A percentile compares a stretch with the other conserved stretches of the same genome.
Evolutionary conservation across 23 tunicate species (phyloP).

Genomic region (Diplosoma virens): DNA sequence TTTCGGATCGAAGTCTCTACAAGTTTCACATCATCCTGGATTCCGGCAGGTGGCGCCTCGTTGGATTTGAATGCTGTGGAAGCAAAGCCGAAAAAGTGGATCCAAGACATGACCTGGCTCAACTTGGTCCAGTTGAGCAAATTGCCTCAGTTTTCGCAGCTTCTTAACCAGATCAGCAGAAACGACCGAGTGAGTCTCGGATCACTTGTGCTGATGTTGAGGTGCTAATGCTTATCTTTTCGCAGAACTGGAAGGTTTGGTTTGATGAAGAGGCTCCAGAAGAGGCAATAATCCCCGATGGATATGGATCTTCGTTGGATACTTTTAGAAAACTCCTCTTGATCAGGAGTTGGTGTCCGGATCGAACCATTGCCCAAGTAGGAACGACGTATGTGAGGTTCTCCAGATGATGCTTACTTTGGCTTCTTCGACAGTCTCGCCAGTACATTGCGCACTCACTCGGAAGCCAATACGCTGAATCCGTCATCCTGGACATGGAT

Average conservation of each 20-base stretch:
- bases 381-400: not conserved
- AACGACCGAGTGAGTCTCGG: slow-evolving; percentile 63
- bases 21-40: too few species aligned
- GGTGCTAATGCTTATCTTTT: not conserved
- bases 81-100: slow-evolving; percentile 91
- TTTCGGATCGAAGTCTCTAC: not conserved
- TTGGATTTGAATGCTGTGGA: slow-evolving; percentile 84
- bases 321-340: slow-evolving; percentile 68
- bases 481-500: slow-evolving; percentile 89
- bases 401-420: not conserved
- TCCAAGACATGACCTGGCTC: slow-evolving; percentile 88
- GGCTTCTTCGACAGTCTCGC: slow-evolving; percentile 27
- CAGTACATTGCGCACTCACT: slow-evolving; percentile 77
- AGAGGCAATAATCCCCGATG: slow-evolving; percentile 82
- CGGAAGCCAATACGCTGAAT: slow-evolving; percentile 72
- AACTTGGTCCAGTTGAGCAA: slow-evolving; percentile 76
- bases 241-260: slow-evolving; percentile 85
- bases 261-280: slow-evolving; percentile 88
- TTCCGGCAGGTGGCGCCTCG: slow-evolving; percentile 85
- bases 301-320: slow-evolving; percentile 70
- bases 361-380: slow-evolving; percentile 83
- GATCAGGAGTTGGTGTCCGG: slow-evolving; percentile 87
- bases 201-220: not conserved
- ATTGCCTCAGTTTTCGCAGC: slow-evolving; percentile 77
- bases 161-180: slow-evolving; percentile 71